Conservation (phyloP, 1,140 invertebrate genomes). For the Lordiphosa clarofinis region DNA sequence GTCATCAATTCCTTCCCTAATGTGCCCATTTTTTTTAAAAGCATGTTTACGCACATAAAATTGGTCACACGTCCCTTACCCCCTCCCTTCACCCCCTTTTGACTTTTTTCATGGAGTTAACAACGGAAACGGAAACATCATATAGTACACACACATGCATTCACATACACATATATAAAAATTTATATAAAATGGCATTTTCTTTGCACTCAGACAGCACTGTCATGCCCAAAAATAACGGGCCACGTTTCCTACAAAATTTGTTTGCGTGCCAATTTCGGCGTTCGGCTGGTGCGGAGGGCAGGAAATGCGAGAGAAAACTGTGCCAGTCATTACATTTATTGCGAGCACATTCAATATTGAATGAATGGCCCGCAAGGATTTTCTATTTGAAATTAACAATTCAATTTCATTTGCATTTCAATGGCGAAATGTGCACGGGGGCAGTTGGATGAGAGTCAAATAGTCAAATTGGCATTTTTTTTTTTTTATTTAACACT, state of each 20-base stretch:
- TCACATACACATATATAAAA: constrained; percentile 4
- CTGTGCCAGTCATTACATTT: constrained; percentile 77
- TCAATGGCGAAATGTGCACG: constrained; percentile 63
- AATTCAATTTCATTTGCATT: constrained; percentile 78
- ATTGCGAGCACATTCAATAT: constrained; percentile 76
- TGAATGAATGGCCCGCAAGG: constrained; percentile 71
- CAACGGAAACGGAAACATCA: constrained; percentile 69
- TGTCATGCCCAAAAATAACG: constrained; percentile 66
- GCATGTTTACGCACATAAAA: constrained; percentile 43
- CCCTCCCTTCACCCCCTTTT: too few species aligned
- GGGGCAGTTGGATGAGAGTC: constrained; percentile 1
- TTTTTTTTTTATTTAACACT: constrained; percentile 49
- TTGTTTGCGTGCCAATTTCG: constrained; percentile 74
- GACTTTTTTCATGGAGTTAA: constrained; percentile 35
- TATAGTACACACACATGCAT: constrained; percentile 43
- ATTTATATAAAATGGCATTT: constrained; percentile 42
- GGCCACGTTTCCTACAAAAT: constrained; percentile 73
- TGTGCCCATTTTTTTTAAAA: too few species aligned
- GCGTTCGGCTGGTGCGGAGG: not conserved
- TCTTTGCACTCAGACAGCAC: constrained; percentile 33
- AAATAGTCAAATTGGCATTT: constrained; percentile 33
- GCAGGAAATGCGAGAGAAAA: constrained; percentile 38
- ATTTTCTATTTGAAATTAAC: constrained; percentile 78
- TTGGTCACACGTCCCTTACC: constrained; percentile 28
- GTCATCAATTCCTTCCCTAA: too few species aligned